phyloP scores from a whole-genome alignment of 2,797 vertebrate species.

The Chloroceryle inda region DNA sequence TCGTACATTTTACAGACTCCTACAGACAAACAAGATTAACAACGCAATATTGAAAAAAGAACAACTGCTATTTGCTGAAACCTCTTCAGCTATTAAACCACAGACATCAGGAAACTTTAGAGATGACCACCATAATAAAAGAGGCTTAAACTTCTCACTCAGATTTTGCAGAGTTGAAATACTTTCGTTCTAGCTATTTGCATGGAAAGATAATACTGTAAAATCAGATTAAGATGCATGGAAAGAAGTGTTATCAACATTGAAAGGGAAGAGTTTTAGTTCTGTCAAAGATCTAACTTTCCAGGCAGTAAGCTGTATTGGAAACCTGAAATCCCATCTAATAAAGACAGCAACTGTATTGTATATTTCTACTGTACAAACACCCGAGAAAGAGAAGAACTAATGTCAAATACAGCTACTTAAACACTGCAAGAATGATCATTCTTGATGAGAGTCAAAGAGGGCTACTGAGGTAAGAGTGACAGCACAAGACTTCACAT shows the following conservation, averaged over 20 bases:
- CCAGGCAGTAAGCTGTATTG: not conserved
- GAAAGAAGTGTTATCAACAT: not conserved
- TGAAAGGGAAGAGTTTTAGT: not conserved
- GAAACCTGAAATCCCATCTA: not conserved
- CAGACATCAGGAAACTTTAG: not conserved
- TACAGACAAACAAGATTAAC: conserved; percentile 52
- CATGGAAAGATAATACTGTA: not conserved
- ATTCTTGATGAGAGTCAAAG: not conserved
- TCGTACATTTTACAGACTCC: conserved; percentile 99
- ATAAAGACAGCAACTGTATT: not conserved
- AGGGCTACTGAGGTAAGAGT: not conserved
- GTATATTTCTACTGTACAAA: not conserved
- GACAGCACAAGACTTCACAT: not conserved
- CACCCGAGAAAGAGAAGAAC: not conserved
- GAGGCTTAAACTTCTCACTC: not conserved
- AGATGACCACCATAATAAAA: not conserved
- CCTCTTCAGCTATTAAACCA: not conserved
- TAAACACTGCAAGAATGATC: not conserved
- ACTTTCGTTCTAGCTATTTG: not conserved
- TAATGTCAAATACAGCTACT: not conserved
- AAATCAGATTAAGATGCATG: not conserved
- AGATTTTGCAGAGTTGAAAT: not conserved
- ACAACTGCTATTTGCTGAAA: not conserved
- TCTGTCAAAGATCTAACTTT: not conserved
- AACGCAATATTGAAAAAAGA: not conserved